Base-by-base conservation (phyloP, 1,140 invertebrate species). In the Zaprionus inermis region DNA sequence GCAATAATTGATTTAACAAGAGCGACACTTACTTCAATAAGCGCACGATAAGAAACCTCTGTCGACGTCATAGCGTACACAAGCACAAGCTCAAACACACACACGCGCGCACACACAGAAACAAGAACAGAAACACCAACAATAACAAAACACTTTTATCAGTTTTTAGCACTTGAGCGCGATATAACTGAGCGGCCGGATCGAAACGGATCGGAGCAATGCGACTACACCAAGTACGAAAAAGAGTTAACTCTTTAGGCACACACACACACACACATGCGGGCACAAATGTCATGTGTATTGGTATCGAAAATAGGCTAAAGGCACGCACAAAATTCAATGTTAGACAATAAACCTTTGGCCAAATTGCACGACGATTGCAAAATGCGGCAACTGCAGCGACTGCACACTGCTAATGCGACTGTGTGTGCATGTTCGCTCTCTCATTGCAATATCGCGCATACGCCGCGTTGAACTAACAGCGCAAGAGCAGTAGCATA, bases 281-380 rank as follows among this genome's bases (percentile, higher is more conserved):
- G 14, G 20, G 12, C 56, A 12, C 24, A 56, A 12, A 6, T 18
- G n/a, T 51, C 9, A 20, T 34, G 14, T 46, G 24, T 55, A 16
- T 54, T 22, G 44, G 56, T 36, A 60, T 46, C 5, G 52, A 60
- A 63, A 34, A 68, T 56, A 57, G 46, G 46, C 20, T 66, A 18
- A 56, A 73, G 65, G 71, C 65, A 73, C 71, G 71, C 75, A 74
- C 65, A 66, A 57, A 51, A 51, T 51, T 81, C 70, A 81, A 79
- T 86, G 79, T 76, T 72, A 51, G 63, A 70, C 76, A 76, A 79
- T 79, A 81, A 85, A 86, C 82, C 78, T 85, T 81, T 85, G 82
- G 38, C 52, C 67, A 81, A 85, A 81, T 72, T 64, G 82, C 68
- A 55, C 18, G 57, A 41, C 61, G 51, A 60, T 73, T 76, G 51